Conservation (phyloP, 2,797 vertebrate genomes). For the Peromyscus attwateri region DNA sequence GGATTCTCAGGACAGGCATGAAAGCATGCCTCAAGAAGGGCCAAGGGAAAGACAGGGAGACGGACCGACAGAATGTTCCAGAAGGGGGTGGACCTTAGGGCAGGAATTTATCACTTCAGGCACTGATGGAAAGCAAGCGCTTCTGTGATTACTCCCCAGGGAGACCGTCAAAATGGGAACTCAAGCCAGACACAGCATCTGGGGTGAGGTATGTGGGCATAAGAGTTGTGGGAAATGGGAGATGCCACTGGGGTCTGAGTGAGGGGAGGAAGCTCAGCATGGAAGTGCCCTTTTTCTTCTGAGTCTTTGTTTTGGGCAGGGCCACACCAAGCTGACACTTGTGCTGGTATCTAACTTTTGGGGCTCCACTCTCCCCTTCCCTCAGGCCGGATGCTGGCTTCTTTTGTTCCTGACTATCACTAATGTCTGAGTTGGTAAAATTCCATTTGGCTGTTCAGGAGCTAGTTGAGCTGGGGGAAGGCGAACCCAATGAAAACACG, state of each 20-base stretch:
- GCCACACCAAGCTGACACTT: neutral
- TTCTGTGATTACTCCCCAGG: neutral
- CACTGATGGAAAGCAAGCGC: neutral
- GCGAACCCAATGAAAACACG: conserved; percentile 53
- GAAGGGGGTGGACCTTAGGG: neutral
- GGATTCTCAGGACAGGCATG: neutral
- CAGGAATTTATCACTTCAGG: neutral
- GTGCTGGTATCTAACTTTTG: neutral
- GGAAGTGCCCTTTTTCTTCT: neutral
- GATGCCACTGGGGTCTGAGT: rapidly evolving
- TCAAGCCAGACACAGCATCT: neutral
- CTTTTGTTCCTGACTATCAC: conserved; percentile 54
- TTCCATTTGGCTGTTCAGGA: conserved; percentile 72
- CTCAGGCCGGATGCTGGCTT: neutral
- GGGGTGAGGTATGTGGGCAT: rapidly evolving
- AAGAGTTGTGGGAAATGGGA: neutral
- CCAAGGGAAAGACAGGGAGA: neutral
- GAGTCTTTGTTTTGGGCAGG: neutral
- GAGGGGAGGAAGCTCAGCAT: neutral
- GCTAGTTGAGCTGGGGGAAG: conserved; percentile 63
- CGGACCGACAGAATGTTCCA: neutral
- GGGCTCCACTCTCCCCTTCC: neutral
- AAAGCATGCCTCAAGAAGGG: neutral
- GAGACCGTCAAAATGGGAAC: neutral
- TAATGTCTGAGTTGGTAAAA: conserved; percentile 66